A percentile compares a stretch with the other conserved stretches of the same genome.
Conservation (phyloP, 2,113 vertebrate genomes). For the Colinus virginianus region DNA sequence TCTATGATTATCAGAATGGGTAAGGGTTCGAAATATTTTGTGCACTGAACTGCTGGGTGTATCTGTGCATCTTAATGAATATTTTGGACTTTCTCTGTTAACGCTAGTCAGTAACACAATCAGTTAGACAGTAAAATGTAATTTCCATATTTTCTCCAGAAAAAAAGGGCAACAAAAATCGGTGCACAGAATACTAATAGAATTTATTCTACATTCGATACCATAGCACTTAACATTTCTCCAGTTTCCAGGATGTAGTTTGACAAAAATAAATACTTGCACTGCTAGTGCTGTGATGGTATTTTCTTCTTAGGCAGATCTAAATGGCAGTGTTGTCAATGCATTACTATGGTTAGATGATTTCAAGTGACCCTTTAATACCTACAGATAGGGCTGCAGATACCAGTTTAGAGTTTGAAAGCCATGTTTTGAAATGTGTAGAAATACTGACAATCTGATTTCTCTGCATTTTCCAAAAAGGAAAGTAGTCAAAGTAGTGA, state of each 20-base stretch:
- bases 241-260: neutral
- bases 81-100: neutral
- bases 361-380: neutral
- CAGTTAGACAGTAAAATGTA: constrained; percentile 23
- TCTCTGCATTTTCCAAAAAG: neutral
- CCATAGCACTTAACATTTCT: neutral
- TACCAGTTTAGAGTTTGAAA: neutral
- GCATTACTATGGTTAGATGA: neutral
- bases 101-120: constrained; percentile 24
- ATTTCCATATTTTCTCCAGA: constrained; percentile 6
- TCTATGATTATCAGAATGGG: neutral
- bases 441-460: neutral
- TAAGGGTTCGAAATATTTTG: neutral
- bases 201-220: neutral
- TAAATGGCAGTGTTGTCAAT: neutral
- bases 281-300: neutral
- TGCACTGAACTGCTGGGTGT: neutral
- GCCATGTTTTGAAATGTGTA: neutral
- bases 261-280: neutral
- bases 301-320: neutral
- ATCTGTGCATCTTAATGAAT: neutral
- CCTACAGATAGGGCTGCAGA: neutral
- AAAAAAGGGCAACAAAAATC: too few relatives aligned
- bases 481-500: neutral
- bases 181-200: neutral